A percentile compares a stretch with the other conserved stretches of the same genome.
Conservation (phyloP, 2,888 invertebrate species). For the Chouioia cunea region DNA sequence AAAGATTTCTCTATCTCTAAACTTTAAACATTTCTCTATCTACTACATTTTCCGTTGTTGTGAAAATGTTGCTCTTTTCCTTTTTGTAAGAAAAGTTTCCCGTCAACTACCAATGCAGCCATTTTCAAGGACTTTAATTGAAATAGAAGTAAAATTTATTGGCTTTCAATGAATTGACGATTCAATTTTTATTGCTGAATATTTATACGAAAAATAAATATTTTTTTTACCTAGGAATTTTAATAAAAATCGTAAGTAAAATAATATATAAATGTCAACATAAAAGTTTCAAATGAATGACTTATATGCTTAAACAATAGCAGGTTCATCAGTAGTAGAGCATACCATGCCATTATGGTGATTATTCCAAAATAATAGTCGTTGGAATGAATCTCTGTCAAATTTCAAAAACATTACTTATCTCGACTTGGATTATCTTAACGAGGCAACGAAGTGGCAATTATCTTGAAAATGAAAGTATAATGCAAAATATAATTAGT, state of each 20-base stretch:
- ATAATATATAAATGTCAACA: no score
- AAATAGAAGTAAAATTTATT: slow-evolving; percentile 36
- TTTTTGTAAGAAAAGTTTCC: slow-evolving; percentile 14
- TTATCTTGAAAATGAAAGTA: slow-evolving; percentile 57
- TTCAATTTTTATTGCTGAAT: not conserved
- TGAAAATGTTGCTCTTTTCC: slow-evolving; percentile 11
- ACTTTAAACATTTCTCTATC: no score
- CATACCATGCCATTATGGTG: slow-evolving; percentile 1
- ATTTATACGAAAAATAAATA: no score
- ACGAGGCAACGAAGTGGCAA: slow-evolving; percentile 47
- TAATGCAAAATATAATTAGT: slow-evolving; percentile 61
- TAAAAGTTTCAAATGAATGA: no score
- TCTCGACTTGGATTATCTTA: slow-evolving; percentile 36
- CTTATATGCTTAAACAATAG: slow-evolving; percentile 12
- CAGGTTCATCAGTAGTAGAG: slow-evolving; percentile 2
- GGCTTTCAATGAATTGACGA: slow-evolving; percentile 31
- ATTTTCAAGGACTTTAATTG: slow-evolving; percentile 16
- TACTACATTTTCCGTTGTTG: slow-evolving; percentile 28
- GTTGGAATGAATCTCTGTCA: slow-evolving; percentile 50
- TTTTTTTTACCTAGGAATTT: no score
- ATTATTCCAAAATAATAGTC: slow-evolving; percentile 50
- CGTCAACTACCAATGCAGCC: not conserved
- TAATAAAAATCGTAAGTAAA: no score
- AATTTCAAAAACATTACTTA: slow-evolving; percentile 43
- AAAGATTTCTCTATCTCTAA: not conserved